Base-by-base conservation (phyloP, 2,888 invertebrate species). In the Penaeus monodon region DNA sequence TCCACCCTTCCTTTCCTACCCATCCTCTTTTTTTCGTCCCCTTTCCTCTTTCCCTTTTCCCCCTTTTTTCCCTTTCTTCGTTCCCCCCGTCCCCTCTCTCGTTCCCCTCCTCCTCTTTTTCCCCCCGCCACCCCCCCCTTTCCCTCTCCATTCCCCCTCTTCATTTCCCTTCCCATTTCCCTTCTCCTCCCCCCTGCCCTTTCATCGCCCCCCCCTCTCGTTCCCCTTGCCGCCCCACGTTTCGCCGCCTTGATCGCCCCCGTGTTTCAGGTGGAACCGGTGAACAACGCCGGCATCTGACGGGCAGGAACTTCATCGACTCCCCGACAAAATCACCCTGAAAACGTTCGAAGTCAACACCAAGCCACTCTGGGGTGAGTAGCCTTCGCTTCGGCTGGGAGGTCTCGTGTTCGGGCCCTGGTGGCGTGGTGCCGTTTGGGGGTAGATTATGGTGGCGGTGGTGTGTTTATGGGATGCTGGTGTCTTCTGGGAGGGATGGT, bases 231-330 rank as follows among this genome's bases (percentile, higher is more conserved):
- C 76, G 1, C 1, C 49, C 44, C 38, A 44, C 63, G 24, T 57
- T 6, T 24, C n/a, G 12, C 24, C 63, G 80, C 12, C 44, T 64
- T 65, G 33, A 38, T 38, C 80, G n/a, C 33, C 38, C 20, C 27
- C 65, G 6, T 27, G 20, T 44, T n/a, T 4, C 88, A 90, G 90
- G 96, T 98, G 22, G 95, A 96, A 90, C 93, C 98, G 84, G 94
- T 98, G 88, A 98, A 98, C 93, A 98, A 98, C 92, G 98, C 98
- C 22, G 98, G 98, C 24, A 95, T 98, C 81, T 96, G 24, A 95
- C 95, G 10, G 97, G 97, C 0, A 94, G 94, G 91, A 94, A 95
- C 90, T 94, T 98, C 70, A 93, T 98, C 90, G 96, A 98, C 86
- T 96, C 96, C 95, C 96, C 0, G 97, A 98, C 92, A 94, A 96